Evolutionary conservation across 1,140 invertebrate species (phyloP), one percentile per base, ranked within the genome.

Genomic region (Euwallacea similis): DNA sequence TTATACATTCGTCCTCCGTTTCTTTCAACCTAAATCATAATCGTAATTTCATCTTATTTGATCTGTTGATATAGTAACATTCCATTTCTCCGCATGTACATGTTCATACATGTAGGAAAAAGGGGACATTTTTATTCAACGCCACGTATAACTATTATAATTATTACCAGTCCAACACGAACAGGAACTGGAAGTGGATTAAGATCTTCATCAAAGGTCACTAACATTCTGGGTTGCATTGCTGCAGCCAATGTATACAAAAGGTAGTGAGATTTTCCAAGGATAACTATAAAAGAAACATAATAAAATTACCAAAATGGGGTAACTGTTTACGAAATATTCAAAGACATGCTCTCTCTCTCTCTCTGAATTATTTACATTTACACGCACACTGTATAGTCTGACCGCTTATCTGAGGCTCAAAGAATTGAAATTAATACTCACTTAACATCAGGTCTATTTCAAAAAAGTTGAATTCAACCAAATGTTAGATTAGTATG

Each of bases 161-260:
- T 33, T 33, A 4, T 82, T 81, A 92, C 91, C 87, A 97, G 91
- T 80, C 98, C 98, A 74, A 99, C 98, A 76, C 98, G 88, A 0
- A 99, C 98, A 43, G 95, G 93, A 6, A 99, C 96, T 69, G 97
- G 93, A 53, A 99, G 82, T 55, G 97, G 95, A 80, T 95, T 93
- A 10, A 99, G 84, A 68, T 97, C 91, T 81, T 98, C 96, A 83
- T 99, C 95, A 76, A 99, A 96, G n/a, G 98, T 99, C 6, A 99
- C 95, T n/a, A 99, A 82, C 97, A 99, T 98, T 72, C 98, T 89
- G 0, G 98, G 97, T 80, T 99, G 97, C 92, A 99, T 99, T 10
- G 98, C 97, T 1, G 96, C 90, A 6, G 97, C 95, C 75, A 99
- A 82, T 0, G 94, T 94, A 83, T 98, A 99, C 44, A 99, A 82